These are phyloP conservation scores for Drosophila ficusphila DNA, from an alignment of 1,140 invertebrate genomes.

Conservation along the genomic window DNA sequence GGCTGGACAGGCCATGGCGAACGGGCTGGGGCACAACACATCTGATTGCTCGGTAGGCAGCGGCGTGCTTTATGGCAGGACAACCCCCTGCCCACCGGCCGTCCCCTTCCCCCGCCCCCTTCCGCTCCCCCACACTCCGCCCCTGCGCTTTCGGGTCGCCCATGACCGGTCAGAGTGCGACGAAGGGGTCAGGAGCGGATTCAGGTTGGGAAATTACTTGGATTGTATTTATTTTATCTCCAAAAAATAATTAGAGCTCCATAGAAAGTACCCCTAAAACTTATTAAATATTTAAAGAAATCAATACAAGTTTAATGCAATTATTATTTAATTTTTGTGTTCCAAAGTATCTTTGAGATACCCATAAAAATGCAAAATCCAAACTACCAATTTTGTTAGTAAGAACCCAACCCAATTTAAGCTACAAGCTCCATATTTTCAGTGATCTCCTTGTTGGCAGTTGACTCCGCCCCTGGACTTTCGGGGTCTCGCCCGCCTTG, in stretches of 20 bases:
- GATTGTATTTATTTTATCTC: background rate
- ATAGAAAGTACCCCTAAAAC: too few species aligned
- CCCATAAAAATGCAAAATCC: too few species aligned
- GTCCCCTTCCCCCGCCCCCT: constrained; percentile 11
- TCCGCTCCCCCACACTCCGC: constrained; percentile 8
- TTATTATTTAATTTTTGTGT: too few species aligned
- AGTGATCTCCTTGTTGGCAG: background rate
- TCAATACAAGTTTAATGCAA: too few species aligned
- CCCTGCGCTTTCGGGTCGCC: constrained; percentile 22
- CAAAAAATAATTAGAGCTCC: too few species aligned
- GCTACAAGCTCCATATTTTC: too few species aligned
- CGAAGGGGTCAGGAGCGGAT: constrained; percentile 17
- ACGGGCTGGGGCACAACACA: constrained; percentile 46
- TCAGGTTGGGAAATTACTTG: background rate
- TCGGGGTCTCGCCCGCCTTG: constrained; percentile 23
- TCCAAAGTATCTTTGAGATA: too few species aligned
- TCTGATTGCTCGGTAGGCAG: constrained; percentile 71
- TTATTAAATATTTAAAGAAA: background rate
- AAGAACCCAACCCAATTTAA: too few species aligned
- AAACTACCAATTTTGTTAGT: too few species aligned
- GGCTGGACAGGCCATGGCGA: constrained; percentile 47
- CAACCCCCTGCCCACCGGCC: constrained; percentile 14
- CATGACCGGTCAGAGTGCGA: constrained; percentile 65
- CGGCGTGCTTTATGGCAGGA: constrained; percentile 61
- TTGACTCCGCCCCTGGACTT: constrained; percentile 27